Percentiles rank a stretch among this genome's conserved stretches.
These are phyloP conservation scores for Meteorus sp. DNA, from an alignment of 1,140 invertebrate species.

Conservation along the genomic window DNA sequence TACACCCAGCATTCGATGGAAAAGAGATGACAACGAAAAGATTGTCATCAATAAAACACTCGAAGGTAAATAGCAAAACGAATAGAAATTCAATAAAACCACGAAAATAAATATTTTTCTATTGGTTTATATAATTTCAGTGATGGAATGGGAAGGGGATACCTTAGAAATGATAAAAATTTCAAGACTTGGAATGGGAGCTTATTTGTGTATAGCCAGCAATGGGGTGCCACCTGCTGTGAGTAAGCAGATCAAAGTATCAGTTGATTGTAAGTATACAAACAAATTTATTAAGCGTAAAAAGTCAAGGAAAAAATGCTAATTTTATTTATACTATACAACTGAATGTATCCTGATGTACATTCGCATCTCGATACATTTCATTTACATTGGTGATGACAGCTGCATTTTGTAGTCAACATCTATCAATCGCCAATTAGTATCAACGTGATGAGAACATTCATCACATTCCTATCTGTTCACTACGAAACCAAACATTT, in stretches of 20 bases:
- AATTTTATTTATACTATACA: too few species aligned
- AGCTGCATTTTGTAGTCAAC: too few species aligned
- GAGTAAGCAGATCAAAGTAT: slow-evolving; percentile 89
- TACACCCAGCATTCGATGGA: slow-evolving; percentile 85
- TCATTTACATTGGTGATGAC: too few species aligned
- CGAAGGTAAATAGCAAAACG: slow-evolving; percentile 63
- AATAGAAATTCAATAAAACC: not conserved
- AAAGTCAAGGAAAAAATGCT: too few species aligned
- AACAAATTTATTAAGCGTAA: not conserved
- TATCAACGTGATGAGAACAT: too few species aligned
- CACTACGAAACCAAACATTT: too few species aligned
- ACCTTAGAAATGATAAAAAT: slow-evolving; percentile 82
- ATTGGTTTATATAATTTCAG: slow-evolving; percentile 52
- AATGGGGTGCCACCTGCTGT: slow-evolving; percentile 79
- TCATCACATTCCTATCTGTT: too few species aligned
- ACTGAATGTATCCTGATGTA: too few species aligned
- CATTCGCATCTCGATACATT: too few species aligned
- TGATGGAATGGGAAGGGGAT: slow-evolving; percentile 80
- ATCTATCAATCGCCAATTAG: too few species aligned
- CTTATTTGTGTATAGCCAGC: slow-evolving; percentile 83
- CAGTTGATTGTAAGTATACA: slow-evolving; percentile 88
- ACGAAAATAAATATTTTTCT: slow-evolving; percentile 7
- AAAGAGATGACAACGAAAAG: slow-evolving; percentile 81
- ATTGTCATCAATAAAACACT: slow-evolving; percentile 82
- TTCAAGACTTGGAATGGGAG: slow-evolving; percentile 86